Percentiles rank a stretch among this genome's conserved stretches.
phyloP scores from a whole-genome alignment of 92 coral and sea anemone species.

The Muricea muricata region DNA sequence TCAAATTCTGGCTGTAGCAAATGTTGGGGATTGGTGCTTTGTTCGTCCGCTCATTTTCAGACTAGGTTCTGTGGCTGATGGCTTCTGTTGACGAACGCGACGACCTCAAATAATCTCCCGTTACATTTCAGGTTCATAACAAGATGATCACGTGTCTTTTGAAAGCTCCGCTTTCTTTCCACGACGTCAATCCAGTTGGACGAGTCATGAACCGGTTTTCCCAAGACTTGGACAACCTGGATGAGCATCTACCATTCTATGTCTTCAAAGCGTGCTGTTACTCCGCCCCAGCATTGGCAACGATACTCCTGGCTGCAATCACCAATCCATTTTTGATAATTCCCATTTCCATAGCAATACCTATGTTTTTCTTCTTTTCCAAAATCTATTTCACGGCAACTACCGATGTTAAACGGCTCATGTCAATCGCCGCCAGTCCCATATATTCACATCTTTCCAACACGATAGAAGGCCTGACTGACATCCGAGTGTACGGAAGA shows the following conservation, averaged over 20 bases:
- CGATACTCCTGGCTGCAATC: not conserved
- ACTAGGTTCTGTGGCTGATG: no score
- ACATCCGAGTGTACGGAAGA: not conserved
- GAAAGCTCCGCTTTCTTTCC: conserved; percentile 7
- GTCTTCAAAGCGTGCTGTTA: not conserved
- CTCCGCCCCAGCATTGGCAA: not conserved
- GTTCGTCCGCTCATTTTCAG: no score
- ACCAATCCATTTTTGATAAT: not conserved
- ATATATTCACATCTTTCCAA: conserved; percentile 24
- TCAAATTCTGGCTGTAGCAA: no score
- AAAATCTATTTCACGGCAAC: not conserved
- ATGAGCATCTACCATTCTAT: not conserved
- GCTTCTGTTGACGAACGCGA: no score
- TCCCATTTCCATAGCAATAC: not conserved
- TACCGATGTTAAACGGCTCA: not conserved
- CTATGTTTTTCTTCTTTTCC: not conserved
- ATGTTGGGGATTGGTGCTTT: no score
- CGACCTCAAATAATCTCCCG: no score
- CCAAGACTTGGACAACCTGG: conserved; percentile 24
- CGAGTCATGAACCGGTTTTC: conserved; percentile 24
- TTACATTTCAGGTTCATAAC: not conserved
- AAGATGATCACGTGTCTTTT: not conserved
- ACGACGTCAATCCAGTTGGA: conserved; percentile 12
- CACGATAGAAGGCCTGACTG: conserved; percentile 16
- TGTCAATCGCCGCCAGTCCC: conserved; percentile 7